Conservation (phyloP, 2,888 invertebrate species). For the Microplitis deprimator region DNA sequence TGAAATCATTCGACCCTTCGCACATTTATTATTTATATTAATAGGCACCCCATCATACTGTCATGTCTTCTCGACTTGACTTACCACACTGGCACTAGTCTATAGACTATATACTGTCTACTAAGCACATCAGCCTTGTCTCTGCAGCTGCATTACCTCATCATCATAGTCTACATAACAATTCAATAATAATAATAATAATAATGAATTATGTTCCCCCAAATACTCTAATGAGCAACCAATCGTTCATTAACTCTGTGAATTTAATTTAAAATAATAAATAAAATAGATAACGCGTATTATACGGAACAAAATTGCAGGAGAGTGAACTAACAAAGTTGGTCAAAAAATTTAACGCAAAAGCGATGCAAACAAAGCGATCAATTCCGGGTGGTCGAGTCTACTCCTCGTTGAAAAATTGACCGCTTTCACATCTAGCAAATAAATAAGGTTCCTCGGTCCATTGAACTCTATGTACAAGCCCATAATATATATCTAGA, state of each 20-base stretch:
- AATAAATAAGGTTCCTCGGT: constrained; percentile 63
- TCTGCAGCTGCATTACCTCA: background rate
- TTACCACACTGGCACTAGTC: constrained; percentile 23
- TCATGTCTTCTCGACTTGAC: constrained; percentile 30
- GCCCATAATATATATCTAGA: too few species aligned
- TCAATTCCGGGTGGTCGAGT: constrained; percentile 68
- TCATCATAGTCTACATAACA: too few species aligned
- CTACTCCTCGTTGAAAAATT: constrained; percentile 54
- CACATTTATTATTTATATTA: constrained; percentile 66
- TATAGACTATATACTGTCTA: constrained; percentile 7
- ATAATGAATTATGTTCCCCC: too few species aligned
- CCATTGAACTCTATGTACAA: constrained; percentile 20
- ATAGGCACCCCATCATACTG: constrained; percentile 48
- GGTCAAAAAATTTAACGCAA: constrained; percentile 42
- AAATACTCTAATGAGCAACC: too few species aligned
- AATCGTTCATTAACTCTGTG: too few species aligned
- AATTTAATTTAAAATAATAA: constrained; percentile 12
- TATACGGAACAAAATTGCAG: background rate
- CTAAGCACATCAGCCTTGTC: constrained; percentile 1
- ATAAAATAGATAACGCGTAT: constrained; percentile 10
- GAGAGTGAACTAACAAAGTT: background rate
- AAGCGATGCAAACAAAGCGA: constrained; percentile 65
- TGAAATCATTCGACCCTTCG: constrained; percentile 45
- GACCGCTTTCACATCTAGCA: constrained; percentile 38
- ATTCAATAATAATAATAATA: too few species aligned